These are phyloP conservation scores for Ips nitidus DNA, from an alignment of 1,140 invertebrate species.

Conservation along the genomic window DNA sequence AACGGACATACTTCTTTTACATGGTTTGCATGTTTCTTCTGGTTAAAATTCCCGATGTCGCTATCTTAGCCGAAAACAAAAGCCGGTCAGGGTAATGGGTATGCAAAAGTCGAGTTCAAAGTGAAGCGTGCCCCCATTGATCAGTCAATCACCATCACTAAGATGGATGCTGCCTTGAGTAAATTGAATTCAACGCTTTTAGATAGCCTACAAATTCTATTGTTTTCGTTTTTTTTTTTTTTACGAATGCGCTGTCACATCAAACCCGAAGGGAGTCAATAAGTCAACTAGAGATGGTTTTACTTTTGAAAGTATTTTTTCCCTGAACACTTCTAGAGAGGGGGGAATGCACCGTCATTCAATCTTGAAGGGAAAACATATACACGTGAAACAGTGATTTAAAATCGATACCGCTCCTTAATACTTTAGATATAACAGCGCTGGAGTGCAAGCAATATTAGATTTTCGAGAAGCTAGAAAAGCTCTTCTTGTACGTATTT, in stretches of 20 bases:
- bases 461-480: slow-evolving; percentile 15
- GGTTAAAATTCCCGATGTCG: slow-evolving; percentile 27
- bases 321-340: too few species aligned
- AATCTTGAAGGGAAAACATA: background rate
- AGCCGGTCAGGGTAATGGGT: slow-evolving; percentile 4
- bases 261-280: slow-evolving; percentile 15
- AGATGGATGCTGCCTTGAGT: slow-evolving; percentile 28
- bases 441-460: slow-evolving; percentile 18
- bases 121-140: slow-evolving; percentile 39
- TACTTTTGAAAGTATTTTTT: background rate
- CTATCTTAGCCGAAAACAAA: slow-evolving; percentile 14
- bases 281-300: slow-evolving; percentile 5
- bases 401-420: slow-evolving; percentile 22
- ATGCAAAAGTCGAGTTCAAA: slow-evolving; percentile 18
- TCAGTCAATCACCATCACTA: slow-evolving; percentile 37
- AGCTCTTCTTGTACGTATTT: slow-evolving; percentile 11
- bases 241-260: too few species aligned
- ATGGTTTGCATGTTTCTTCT: slow-evolving; percentile 25
- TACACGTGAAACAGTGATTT: slow-evolving; percentile 1
- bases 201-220: slow-evolving; percentile 32
- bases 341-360: too few species aligned
- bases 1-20: too few species aligned
- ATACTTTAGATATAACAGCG: slow-evolving; percentile 16
- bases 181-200: slow-evolving; percentile 34
- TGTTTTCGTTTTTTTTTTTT: slow-evolving; percentile 25